phyloP scores from a whole-genome alignment of 2,888 invertebrate genomes.

The Heliconius ethilla region DNA sequence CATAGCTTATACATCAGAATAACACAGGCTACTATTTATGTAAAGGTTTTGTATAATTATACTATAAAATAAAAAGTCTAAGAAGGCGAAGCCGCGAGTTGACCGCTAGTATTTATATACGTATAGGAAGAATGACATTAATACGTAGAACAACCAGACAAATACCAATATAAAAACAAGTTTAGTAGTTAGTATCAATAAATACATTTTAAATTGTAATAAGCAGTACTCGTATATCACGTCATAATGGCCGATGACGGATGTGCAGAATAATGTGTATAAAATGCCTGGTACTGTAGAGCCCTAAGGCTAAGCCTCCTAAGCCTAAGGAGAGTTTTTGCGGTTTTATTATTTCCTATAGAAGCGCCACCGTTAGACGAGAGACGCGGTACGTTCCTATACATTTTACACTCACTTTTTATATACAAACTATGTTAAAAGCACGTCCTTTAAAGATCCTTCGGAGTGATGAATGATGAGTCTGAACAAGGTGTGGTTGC shows the following conservation, averaged over 20 bases:
- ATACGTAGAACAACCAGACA: not conserved
- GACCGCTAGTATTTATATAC: not conserved
- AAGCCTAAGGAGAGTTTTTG: constrained; percentile 6
- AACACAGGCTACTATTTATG: too few species aligned
- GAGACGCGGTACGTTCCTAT: not conserved
- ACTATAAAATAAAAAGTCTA: too few species aligned
- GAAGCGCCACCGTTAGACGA: constrained; percentile 25
- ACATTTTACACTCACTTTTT: constrained; percentile 12
- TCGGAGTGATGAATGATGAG: not conserved
- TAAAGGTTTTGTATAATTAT: too few species aligned
- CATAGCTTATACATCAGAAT: too few species aligned
- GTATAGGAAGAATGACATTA: not conserved
- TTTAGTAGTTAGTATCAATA: not conserved
- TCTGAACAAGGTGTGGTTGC: too few species aligned
- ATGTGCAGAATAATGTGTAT: not conserved
- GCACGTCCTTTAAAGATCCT: not conserved
- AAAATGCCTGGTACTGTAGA: not conserved
- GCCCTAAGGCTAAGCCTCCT: not conserved
- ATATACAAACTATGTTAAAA: not conserved
- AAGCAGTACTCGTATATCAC: not conserved
- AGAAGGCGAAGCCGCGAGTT: too few species aligned
- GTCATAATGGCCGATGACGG: not conserved
- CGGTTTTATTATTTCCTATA: constrained; percentile 17
- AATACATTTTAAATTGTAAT: not conserved
- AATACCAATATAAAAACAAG: not conserved